Conservation (phyloP, 2,888 invertebrate species). For the Chrysomela aeneicollis region DNA sequence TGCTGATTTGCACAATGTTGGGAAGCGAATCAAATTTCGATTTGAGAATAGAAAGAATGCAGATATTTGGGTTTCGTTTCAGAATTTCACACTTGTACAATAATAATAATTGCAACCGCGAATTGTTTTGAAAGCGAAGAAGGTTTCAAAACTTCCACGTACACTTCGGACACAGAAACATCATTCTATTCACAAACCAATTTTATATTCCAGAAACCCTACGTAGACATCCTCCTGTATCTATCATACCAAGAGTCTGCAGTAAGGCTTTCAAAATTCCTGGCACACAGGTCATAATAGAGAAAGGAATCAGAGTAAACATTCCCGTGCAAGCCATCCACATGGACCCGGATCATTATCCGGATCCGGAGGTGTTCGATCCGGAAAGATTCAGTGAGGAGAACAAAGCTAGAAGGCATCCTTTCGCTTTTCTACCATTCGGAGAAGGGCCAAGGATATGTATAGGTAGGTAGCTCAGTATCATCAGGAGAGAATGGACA, state of each 20-base stretch:
- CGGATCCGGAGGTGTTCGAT: slow-evolving; percentile 67
- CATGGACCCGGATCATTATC: slow-evolving; percentile 48
- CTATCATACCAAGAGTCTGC: slow-evolving; percentile 38
- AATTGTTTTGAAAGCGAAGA: no score
- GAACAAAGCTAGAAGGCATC: slow-evolving; percentile 38
- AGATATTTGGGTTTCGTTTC: no score
- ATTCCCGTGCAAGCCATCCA: slow-evolving; percentile 32
- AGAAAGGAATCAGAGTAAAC: slow-evolving; percentile 30
- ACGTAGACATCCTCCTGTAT: slow-evolving; percentile 39
- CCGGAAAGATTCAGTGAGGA: slow-evolving; percentile 46
- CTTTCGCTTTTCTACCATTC: slow-evolving; percentile 56
- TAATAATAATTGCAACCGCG: no score
- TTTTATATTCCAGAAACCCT: slow-evolving; percentile 27
- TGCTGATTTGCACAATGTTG: no score
- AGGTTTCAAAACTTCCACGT: no score
- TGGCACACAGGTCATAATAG: slow-evolving; percentile 29
- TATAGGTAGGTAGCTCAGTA: slow-evolving; percentile 58
- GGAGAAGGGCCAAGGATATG: slow-evolving; percentile 68
- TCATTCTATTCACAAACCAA: neutral
- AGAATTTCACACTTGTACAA: no score
- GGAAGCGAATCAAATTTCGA: no score
- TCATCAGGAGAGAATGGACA: no score
- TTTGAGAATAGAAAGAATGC: no score
- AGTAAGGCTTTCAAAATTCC: slow-evolving; percentile 43
- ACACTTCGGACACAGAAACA: neutral